A percentile compares a stretch with the other conserved stretches of the same genome.
Evolutionary conservation across 2,888 invertebrate species (phyloP).

Genomic region (Villa cingulata): DNA sequence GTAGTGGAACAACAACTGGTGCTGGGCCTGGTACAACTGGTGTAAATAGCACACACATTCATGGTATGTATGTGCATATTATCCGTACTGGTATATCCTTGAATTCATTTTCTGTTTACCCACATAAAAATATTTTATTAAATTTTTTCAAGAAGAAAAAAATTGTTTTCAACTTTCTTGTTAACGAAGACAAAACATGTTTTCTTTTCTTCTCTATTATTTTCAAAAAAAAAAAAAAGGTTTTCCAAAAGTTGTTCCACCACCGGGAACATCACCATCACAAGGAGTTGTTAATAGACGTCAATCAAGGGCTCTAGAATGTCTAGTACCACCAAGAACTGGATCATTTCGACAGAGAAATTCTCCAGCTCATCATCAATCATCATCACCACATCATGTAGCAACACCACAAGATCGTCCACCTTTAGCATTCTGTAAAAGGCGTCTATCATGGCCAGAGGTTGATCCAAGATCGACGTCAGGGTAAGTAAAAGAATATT

Average conservation of each 20-base stretch:
- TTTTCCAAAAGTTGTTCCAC: constrained; percentile 58
- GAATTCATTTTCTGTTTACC: too few relatives aligned
- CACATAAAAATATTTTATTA: too few relatives aligned
- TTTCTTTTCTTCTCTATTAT: neutral
- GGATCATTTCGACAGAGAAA: constrained; percentile 43
- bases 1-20: constrained; percentile 11
- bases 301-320: constrained; percentile 51
- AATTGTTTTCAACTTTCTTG: too few relatives aligned
- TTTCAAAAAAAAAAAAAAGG: too few relatives aligned
- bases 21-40: constrained; percentile 8
- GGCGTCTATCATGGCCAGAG: constrained; percentile 72
- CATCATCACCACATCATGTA: constrained; percentile 28
- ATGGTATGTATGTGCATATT: constrained; percentile 10
- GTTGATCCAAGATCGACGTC: constrained; percentile 71
- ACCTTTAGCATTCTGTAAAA: constrained; percentile 59
- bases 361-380: constrained; percentile 15
- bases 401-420: constrained; percentile 48
- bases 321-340: constrained; percentile 43
- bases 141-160: too few relatives aligned
- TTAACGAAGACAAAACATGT: too few relatives aligned
- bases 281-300: constrained; percentile 27
- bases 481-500: constrained; percentile 52
- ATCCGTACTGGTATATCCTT: too few relatives aligned
- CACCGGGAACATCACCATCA: constrained; percentile 43
- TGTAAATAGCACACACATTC: constrained; percentile 8